Percentiles rank a stretch among this genome's conserved stretches.
Conservation (phyloP, 2,888 invertebrate species). For the Yponomeuta evonymella region DNA sequence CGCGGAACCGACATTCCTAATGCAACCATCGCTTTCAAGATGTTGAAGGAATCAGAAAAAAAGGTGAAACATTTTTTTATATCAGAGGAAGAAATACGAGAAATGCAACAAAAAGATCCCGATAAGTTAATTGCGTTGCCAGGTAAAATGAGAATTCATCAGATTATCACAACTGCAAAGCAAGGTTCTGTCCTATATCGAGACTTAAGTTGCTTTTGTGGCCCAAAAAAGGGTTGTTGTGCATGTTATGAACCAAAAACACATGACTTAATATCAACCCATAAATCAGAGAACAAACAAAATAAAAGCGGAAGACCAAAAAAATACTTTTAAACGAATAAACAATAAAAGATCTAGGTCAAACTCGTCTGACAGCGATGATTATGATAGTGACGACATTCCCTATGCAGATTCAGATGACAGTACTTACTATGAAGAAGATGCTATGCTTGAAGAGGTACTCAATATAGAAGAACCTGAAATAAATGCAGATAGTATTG, state of each 20-base stretch:
- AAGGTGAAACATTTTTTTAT: slow-evolving; percentile 13
- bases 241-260: slow-evolving; percentile 22
- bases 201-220: slow-evolving; percentile 16
- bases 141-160: slow-evolving; percentile 14
- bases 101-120: slow-evolving; percentile 15
- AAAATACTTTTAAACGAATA: slow-evolving; percentile 19
- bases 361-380: slow-evolving; percentile 19
- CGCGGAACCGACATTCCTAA: slow-evolving; percentile 12
- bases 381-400: slow-evolving; percentile 18
- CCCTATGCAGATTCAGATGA: slow-evolving; percentile 22
- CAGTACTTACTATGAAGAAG: slow-evolving; percentile 17
- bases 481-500: slow-evolving; percentile 16
- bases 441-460: slow-evolving; percentile 17
- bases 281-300: slow-evolving; percentile 15
- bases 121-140: slow-evolving; percentile 10
- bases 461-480: slow-evolving; percentile 19
- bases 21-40: slow-evolving; percentile 14
- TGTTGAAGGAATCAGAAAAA: slow-evolving; percentile 8
- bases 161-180: slow-evolving; percentile 15
- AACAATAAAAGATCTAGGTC: slow-evolving; percentile 18
- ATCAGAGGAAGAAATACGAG: slow-evolving; percentile 16
- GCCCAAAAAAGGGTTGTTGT: slow-evolving; percentile 20
- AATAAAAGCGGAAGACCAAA: slow-evolving; percentile 10
- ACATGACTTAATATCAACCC: slow-evolving; percentile 20
- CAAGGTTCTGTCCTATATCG: slow-evolving; percentile 21